These are phyloP conservation scores for Carassius gibelio DNA, from an alignment of 2,113 vertebrate species.

Conservation along the genomic window DNA sequence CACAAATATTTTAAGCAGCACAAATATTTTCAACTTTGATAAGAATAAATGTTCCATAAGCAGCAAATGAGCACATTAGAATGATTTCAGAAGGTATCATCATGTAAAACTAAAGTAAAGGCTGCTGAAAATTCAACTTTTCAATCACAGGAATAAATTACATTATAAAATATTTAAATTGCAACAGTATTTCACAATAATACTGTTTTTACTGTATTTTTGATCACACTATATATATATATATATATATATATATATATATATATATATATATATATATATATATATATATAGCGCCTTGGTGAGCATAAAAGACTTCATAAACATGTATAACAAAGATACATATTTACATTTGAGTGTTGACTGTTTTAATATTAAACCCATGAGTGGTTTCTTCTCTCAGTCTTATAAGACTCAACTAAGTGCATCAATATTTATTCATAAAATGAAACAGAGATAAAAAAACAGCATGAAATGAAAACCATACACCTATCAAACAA, in stretches of 20 bases:
- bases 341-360: neutral
- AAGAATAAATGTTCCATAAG: neutral
- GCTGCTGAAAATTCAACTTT: neutral
- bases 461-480: conserved; percentile 20
- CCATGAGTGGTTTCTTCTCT: neutral
- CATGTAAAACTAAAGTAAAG: neutral
- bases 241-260: too few species aligned
- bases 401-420: too few species aligned
- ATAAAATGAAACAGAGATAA: neutral
- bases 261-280: too few species aligned
- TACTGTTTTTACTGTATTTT: neutral
- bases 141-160: neutral
- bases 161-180: neutral
- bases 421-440: conserved; percentile 23
- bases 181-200: neutral
- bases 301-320: neutral
- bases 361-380: neutral
- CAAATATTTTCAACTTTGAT: neutral
- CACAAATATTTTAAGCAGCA: neutral
- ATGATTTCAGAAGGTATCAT: neutral
- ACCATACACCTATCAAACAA: neutral
- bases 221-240: neutral
- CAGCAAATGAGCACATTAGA: neutral
- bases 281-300: neutral
- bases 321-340: neutral